A percentile compares a stretch with the other conserved stretches of the same genome.
Conservation (phyloP, 1,140 invertebrate species). For the Plutomurus gul region DNA sequence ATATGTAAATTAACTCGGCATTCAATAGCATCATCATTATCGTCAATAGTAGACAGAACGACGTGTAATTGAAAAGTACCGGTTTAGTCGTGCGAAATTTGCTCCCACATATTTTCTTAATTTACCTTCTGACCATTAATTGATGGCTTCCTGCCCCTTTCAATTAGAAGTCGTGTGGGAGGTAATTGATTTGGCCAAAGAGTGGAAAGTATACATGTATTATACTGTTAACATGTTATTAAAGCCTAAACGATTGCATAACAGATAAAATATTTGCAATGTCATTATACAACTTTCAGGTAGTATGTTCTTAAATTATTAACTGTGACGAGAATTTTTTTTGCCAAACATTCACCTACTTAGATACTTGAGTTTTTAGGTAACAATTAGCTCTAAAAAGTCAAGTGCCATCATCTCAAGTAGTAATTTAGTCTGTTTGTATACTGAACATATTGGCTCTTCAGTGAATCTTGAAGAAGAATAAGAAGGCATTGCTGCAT, state of each 20-base stretch:
- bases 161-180: background rate
- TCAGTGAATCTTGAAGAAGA: too few species aligned
- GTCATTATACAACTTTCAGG: too few species aligned
- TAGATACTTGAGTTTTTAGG: too few species aligned
- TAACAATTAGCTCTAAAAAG: too few species aligned
- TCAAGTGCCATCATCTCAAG: too few species aligned
- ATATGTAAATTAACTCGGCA: background rate
- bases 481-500: too few species aligned
- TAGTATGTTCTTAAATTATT: too few species aligned
- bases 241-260: background rate
- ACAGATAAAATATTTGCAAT: too few species aligned
- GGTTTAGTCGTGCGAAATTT: slow-evolving; percentile 4
- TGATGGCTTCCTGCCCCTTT: background rate
- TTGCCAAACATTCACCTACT: too few species aligned
- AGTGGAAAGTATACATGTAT: background rate
- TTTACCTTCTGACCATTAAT: background rate
- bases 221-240: background rate
- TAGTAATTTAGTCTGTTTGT: too few species aligned
- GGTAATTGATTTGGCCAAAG: background rate
- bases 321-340: too few species aligned
- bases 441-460: too few species aligned
- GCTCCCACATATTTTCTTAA: background rate
- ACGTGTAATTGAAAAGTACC: slow-evolving; percentile 8
- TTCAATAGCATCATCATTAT: slow-evolving; percentile 20
- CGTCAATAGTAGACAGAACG: background rate